phyloP scores from a whole-genome alignment of 37 sponge, comb jelly and placozoan species.

The Oopsacas minuta region DNA sequence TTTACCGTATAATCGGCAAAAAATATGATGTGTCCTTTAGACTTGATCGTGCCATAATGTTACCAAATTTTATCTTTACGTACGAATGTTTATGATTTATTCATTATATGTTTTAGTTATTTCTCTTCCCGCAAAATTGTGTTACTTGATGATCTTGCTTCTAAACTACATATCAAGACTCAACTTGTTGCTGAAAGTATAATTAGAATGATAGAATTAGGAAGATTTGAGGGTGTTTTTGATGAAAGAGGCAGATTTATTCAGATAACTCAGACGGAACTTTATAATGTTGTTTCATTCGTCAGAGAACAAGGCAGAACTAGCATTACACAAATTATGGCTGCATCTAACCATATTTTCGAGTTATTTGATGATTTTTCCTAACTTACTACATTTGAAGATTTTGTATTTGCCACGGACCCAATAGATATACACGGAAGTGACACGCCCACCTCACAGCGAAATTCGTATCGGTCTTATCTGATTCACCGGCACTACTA shows the following conservation, averaged over 20 bases:
- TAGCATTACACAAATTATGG: background rate
- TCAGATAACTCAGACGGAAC: background rate
- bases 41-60: no score
- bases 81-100: no score
- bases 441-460: no score
- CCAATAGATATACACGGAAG: no score
- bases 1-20: no score
- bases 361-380: no score
- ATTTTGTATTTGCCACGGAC: no score
- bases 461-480: no score
- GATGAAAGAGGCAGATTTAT: background rate
- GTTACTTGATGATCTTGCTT: background rate
- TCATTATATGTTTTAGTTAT: background rate
- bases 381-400: no score
- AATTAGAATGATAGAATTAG: background rate
- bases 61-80: no score
- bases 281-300: background rate
- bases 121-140: background rate
- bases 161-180: background rate
- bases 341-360: background rate
- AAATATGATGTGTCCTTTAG: no score
- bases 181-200: background rate
- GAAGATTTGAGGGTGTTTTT: background rate
- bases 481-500: no score
- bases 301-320: background rate